A percentile compares a stretch with the other conserved stretches of the same genome.
These are phyloP conservation scores for Lineus longissimus DNA, from an alignment of 1,140 invertebrate genomes.

Conservation along the genomic window DNA sequence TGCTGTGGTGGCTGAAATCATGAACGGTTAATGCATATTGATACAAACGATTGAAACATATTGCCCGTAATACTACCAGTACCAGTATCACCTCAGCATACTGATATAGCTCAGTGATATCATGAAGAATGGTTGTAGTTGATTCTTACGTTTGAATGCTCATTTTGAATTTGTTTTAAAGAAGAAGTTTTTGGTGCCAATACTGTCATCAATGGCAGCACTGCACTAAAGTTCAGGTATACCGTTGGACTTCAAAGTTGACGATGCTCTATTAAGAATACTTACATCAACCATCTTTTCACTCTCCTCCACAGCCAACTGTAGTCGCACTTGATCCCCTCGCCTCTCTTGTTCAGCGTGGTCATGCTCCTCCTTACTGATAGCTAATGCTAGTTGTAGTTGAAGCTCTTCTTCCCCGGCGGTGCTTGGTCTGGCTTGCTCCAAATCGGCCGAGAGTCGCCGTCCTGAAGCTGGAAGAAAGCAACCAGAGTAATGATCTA, in stretches of 20 bases:
- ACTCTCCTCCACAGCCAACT: constrained; percentile 89
- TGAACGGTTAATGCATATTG: too few relatives aligned
- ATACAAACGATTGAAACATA: too few relatives aligned
- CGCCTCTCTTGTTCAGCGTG: constrained; percentile 93
- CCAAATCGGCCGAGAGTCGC: constrained; percentile 68
- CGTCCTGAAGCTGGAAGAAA: constrained; percentile 14
- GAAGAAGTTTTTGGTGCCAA: background rate
- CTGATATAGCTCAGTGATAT: background rate
- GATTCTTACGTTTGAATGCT: background rate
- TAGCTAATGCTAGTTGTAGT: constrained; percentile 93
- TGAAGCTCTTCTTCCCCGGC: constrained; percentile 97
- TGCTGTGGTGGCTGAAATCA: too few relatives aligned
- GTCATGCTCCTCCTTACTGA: constrained; percentile 98
- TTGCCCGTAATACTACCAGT: too few relatives aligned
- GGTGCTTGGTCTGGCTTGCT: constrained; percentile 89
- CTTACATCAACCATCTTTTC: constrained; percentile 66
- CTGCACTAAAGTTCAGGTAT: background rate
- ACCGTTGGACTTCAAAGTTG: background rate
- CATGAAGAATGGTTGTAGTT: background rate
- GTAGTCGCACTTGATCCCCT: constrained; percentile 64
- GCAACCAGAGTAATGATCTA: too few relatives aligned
- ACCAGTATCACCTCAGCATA: too few relatives aligned
- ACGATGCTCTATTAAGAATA: constrained; percentile 6
- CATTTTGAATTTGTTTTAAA: constrained; percentile 7
- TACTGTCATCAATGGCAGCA: background rate